Evolutionary conservation across 2,888 invertebrate species (phyloP).

Genomic region (Cataglyphis albicans): DNA sequence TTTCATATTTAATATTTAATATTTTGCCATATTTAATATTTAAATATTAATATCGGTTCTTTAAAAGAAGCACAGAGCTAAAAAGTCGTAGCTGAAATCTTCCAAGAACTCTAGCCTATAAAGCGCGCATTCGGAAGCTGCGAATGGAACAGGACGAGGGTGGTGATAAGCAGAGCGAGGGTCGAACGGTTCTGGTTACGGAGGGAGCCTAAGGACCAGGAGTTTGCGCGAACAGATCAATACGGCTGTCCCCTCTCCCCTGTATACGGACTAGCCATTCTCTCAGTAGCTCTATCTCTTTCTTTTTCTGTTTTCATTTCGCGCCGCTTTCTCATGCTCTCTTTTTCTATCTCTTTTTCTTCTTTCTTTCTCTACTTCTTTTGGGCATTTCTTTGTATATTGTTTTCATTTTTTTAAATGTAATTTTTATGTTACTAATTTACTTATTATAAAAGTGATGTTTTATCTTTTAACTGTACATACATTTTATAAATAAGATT

Average conservation of each 20-base stretch:
- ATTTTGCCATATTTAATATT: background rate
- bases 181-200: constrained; percentile 58
- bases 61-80: constrained; percentile 22
- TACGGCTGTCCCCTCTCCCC: constrained; percentile 79
- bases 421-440: background rate
- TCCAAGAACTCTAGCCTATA: constrained; percentile 59
- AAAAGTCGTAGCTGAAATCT: constrained; percentile 60
- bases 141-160: constrained; percentile 27
- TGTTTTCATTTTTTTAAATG: background rate
- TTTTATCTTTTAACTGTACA: background rate
- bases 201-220: constrained; percentile 73
- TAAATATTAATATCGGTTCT: constrained; percentile 7
- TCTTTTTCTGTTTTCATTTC: constrained; percentile 23
- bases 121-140: constrained; percentile 53
- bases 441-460: background rate
- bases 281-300: constrained; percentile 12
- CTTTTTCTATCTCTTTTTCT: background rate
- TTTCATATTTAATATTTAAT: no score
- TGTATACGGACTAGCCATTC: constrained; percentile 77
- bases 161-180: constrained; percentile 39
- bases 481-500: background rate
- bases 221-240: constrained; percentile 84
- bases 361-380: constrained; percentile 38
- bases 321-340: background rate
- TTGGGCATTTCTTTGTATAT: constrained; percentile 15